phyloP scores from a whole-genome alignment of 1,140 invertebrate species.

The Drosophila obscura region DNA sequence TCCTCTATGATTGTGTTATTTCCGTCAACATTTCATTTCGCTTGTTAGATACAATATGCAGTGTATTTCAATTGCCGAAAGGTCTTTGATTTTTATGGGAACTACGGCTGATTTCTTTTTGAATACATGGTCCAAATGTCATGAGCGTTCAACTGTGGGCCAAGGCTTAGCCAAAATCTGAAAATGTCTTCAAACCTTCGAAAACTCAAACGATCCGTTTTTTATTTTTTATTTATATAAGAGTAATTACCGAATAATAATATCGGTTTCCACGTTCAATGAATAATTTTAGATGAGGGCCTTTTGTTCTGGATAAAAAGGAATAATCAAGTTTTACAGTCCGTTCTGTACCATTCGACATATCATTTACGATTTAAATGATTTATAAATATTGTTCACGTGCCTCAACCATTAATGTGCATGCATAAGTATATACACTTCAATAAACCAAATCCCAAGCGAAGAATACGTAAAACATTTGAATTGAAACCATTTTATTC shows the following conservation, averaged over 20 bases:
- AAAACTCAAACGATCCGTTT: neutral
- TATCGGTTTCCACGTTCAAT: neutral
- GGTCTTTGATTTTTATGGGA: conserved; percentile 62
- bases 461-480: conserved; percentile 22
- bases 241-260: neutral
- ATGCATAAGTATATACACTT: neutral
- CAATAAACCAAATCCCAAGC: neutral
- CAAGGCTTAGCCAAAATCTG: conserved; percentile 39
- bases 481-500: conserved; percentile 33
- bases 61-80: conserved; percentile 60
- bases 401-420: conserved; percentile 12
- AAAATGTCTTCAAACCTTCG: conserved; percentile 34
- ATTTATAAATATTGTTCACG: conserved; percentile 3
- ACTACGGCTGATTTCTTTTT: conserved; percentile 67
- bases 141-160: conserved; percentile 64
- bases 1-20: conserved; percentile 40
- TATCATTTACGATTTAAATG: too few relatives aligned
- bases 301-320: too few relatives aligned
- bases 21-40: conserved; percentile 74
- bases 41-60: conserved; percentile 63
- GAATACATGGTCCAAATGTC: conserved; percentile 66
- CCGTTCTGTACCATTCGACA: too few relatives aligned
- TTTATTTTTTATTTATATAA: neutral
- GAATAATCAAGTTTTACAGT: too few relatives aligned
- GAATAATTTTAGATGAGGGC: too few relatives aligned